These are phyloP conservation scores for Catocala nupta DNA, from an alignment of 2,888 invertebrate species.

Conservation along the genomic window DNA sequence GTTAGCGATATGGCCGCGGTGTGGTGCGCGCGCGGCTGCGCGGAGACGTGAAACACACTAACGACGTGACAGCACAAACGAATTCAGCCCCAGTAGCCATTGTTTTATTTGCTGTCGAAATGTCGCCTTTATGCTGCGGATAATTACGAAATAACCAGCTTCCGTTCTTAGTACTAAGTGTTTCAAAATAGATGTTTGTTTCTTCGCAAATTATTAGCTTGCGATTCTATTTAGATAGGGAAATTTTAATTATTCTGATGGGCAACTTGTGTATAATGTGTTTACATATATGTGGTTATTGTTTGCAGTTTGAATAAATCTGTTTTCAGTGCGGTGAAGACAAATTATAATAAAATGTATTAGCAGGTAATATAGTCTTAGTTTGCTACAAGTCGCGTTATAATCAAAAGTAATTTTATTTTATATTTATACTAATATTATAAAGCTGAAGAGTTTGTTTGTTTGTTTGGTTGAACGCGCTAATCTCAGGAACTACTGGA, in stretches of 20 bases:
- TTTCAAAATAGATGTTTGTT: conserved; percentile 37
- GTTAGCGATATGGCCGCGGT: conserved; percentile 19
- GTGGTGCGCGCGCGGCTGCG: conserved; percentile 32
- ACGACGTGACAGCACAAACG: conserved; percentile 41
- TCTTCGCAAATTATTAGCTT: conserved; percentile 19
- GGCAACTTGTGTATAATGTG: not conserved
- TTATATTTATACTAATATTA: too few species aligned
- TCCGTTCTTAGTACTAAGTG: conserved; percentile 51
- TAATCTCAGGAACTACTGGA: too few species aligned
- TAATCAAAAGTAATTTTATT: too few species aligned
- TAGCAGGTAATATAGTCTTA: too few species aligned
- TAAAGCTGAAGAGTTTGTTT: too few species aligned
- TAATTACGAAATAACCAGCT: conserved; percentile 63
- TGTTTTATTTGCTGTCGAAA: conserved; percentile 54
- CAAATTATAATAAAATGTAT: too few species aligned
- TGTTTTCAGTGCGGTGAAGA: too few species aligned
- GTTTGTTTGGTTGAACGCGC: too few species aligned
- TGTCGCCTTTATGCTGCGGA: conserved; percentile 50
- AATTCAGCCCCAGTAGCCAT: conserved; percentile 37
- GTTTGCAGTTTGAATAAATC: too few species aligned
- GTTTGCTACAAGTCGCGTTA: too few species aligned
- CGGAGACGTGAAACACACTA: conserved; percentile 34
- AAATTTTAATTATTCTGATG: not conserved
- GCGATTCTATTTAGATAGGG: conserved; percentile 24
- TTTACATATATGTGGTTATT: too few species aligned